These are phyloP conservation scores for Zhuqinia jingwanae DNA, from an alignment of 2,888 invertebrate species.

Conservation along the genomic window DNA sequence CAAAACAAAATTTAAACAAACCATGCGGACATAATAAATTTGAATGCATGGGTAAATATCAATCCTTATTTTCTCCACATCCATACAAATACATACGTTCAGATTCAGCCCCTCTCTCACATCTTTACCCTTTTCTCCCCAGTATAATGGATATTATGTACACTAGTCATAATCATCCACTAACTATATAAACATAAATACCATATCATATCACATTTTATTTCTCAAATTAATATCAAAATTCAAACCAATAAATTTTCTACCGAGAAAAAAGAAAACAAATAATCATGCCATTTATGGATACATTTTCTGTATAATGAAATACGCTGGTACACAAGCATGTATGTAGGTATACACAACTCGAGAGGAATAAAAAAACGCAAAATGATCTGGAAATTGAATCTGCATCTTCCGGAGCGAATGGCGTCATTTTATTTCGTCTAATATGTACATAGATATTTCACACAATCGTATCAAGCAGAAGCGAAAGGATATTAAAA, in stretches of 20 bases:
- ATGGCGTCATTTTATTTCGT: conserved; percentile 6
- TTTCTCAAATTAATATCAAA: neutral
- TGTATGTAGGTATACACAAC: neutral
- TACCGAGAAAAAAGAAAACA: neutral
- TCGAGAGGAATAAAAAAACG: neutral
- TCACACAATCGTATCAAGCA: neutral
- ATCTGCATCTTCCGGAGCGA: neutral
- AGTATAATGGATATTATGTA: too few species aligned
- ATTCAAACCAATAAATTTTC: neutral
- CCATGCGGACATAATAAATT: conserved; percentile 47
- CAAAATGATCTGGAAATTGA: neutral
- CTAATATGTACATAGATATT: neutral
- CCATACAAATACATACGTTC: too few species aligned
- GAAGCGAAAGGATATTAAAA: too few species aligned
- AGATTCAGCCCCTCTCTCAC: neutral
- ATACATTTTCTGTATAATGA: too few species aligned
- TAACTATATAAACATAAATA: neutral
- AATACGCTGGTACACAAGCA: neutral
- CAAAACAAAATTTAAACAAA: conserved; percentile 42
- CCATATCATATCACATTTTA: neutral
- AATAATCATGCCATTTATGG: neutral
- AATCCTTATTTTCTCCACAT: too few species aligned
- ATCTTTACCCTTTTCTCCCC: neutral
- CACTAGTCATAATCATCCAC: too few species aligned
- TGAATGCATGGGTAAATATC: conserved; percentile 45